Conservation (phyloP, 2,797 vertebrate genomes). For the Pseudochaenichthys georgianus region DNA sequence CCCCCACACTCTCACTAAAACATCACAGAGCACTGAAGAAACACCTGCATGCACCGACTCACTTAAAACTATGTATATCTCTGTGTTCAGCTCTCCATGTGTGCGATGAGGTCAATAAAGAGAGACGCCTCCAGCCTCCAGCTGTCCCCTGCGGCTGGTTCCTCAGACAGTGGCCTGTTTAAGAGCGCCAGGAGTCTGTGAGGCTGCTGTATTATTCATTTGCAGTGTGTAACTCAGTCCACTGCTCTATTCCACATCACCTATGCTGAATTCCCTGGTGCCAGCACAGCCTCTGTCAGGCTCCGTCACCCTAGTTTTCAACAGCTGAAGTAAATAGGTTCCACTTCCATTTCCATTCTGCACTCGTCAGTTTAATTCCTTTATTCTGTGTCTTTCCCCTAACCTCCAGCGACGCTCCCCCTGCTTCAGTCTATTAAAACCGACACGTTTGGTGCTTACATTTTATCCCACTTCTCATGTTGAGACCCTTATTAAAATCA, state of each 20-base stretch:
- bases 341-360: slow-evolving; percentile 64
- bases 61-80: slow-evolving; percentile 26
- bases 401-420: slow-evolving; percentile 27
- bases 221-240: slow-evolving; percentile 56
- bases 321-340: slow-evolving; percentile 64
- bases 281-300: slow-evolving; percentile 49
- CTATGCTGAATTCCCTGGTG: slow-evolving; percentile 53
- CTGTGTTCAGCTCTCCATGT: slow-evolving; percentile 14
- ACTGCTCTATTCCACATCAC: slow-evolving; percentile 65
- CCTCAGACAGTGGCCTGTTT: slow-evolving; percentile 54
- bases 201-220: slow-evolving; percentile 70
- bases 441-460: slow-evolving; percentile 47
- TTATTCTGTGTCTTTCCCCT: slow-evolving; percentile 46
- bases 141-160: slow-evolving; percentile 49
- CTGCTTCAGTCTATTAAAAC: slow-evolving; percentile 54
- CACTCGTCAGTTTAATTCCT: slow-evolving; percentile 60
- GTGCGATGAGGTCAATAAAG: slow-evolving; percentile 63
- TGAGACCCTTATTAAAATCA: slow-evolving; percentile 52
- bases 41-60: slow-evolving; percentile 27
- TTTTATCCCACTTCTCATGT: slow-evolving; percentile 37
- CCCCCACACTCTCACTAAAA: slow-evolving; percentile 33
- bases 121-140: slow-evolving; percentile 52
- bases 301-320: slow-evolving; percentile 58
- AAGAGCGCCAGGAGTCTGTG: slow-evolving; percentile 35
- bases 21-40: slow-evolving; percentile 40